phyloP scores from a whole-genome alignment of 2,888 invertebrate genomes.

The Endotricha flammealis region DNA sequence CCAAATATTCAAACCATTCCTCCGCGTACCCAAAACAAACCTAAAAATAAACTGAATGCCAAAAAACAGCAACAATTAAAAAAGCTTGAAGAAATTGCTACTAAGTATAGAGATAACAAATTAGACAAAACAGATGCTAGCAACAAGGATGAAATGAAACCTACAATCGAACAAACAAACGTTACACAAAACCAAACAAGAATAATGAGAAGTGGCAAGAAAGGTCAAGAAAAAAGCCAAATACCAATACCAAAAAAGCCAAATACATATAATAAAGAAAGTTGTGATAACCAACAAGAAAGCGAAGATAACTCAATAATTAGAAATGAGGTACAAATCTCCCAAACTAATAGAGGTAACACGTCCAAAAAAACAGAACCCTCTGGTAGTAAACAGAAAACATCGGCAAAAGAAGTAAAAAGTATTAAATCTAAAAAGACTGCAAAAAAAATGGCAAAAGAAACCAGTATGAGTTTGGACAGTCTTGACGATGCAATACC shows the following conservation, averaged over 20 bases:
- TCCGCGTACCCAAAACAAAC: conserved; percentile 29
- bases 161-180: no score
- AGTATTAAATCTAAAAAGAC: conserved; percentile 21
- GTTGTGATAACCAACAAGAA: neutral
- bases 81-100: conserved; percentile 59
- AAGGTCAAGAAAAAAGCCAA: conserved; percentile 35
- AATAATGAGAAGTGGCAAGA: neutral
- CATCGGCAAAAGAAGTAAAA: conserved; percentile 16
- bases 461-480: conserved; percentile 61
- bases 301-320: neutral
- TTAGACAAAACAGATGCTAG: no score
- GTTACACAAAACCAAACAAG: no score
- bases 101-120: conserved; percentile 50
- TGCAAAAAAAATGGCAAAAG: conserved; percentile 34
- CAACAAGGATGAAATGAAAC: no score
- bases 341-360: conserved; percentile 15
- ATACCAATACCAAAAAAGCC: conserved; percentile 48
- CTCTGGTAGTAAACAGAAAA: conserved; percentile 18
- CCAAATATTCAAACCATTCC: conserved; percentile 40
- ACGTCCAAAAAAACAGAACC: conserved; percentile 16
- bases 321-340: conserved; percentile 14
- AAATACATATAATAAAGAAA: conserved; percentile 16
- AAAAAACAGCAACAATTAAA: conserved; percentile 59
- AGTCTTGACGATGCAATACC: conserved; percentile 49
- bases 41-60: conserved; percentile 36